Conservation (phyloP, 2,113 vertebrate species). For the Phaethon lepturus region DNA sequence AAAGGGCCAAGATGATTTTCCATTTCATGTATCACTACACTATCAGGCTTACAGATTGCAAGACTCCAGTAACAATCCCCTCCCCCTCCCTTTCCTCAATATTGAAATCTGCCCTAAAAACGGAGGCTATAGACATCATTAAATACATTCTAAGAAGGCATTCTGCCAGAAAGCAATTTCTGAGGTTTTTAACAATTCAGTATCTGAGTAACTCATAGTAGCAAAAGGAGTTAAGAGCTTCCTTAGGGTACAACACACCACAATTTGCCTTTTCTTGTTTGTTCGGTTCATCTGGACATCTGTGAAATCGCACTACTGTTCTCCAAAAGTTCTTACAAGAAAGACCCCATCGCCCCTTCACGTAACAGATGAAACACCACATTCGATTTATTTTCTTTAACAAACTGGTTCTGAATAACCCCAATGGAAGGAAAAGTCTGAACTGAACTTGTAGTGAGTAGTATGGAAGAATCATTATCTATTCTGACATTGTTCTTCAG, state of each 20-base stretch:
- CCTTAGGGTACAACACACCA: background rate
- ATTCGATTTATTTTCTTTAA: background rate
- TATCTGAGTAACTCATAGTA: background rate
- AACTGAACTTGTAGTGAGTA: background rate
- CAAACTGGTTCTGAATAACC: background rate
- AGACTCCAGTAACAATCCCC: background rate
- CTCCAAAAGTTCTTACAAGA: background rate
- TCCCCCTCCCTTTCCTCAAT: background rate
- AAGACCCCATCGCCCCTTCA: background rate
- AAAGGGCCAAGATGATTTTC: slow-evolving; percentile 14
- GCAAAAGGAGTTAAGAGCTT: background rate
- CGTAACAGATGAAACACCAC: background rate
- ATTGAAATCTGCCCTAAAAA: slow-evolving; percentile 4
- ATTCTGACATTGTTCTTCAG: background rate
- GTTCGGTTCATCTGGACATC: background rate
- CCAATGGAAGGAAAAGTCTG: background rate
- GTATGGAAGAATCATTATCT: background rate
- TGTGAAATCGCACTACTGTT: background rate
- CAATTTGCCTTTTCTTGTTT: background rate
- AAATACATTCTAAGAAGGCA: background rate
- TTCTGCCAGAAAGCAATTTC: background rate
- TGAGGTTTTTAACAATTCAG: background rate
- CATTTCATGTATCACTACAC: background rate
- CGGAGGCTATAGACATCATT: background rate
- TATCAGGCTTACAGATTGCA: background rate